Conservation (phyloP, 2,113 vertebrate genomes). For the Corythoichthys haematopterus region DNA sequence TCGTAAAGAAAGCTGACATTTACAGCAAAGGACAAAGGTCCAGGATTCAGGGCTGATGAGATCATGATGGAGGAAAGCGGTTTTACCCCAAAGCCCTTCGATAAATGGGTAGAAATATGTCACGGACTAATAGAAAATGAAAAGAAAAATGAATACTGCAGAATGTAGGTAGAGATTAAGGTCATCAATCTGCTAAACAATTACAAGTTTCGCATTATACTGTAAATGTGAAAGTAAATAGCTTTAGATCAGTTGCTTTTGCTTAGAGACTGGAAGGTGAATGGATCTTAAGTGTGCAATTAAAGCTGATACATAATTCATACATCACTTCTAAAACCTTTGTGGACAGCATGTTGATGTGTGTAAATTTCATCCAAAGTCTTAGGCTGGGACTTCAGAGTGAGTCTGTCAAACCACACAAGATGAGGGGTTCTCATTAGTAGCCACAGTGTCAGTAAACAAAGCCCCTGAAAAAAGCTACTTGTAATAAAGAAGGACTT, state of each 20-base stretch:
- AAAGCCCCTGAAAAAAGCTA: slow-evolving; percentile 14
- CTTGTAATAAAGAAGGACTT: slow-evolving; percentile 7
- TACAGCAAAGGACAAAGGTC: slow-evolving; percentile 67
- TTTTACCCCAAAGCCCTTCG: slow-evolving; percentile 15
- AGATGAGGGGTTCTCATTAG: slow-evolving; percentile 59
- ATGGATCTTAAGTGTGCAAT: slow-evolving; percentile 21
- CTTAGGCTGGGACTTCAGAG: slow-evolving; percentile 49
- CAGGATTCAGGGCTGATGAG: slow-evolving; percentile 61
- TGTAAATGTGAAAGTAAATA: background rate
- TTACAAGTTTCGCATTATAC: slow-evolving; percentile 1
- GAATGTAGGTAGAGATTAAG: slow-evolving; percentile 3
- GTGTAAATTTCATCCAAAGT: slow-evolving; percentile 68
- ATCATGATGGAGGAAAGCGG: slow-evolving; percentile 63
- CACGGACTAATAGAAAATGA: slow-evolving; percentile 10
- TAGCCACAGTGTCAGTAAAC: slow-evolving; percentile 48
- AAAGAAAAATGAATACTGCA: slow-evolving; percentile 24
- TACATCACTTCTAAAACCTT: slow-evolving; percentile 28
- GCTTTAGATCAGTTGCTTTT: slow-evolving; percentile 1
- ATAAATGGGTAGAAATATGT: slow-evolving; percentile 18
- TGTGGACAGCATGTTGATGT: slow-evolving; percentile 50
- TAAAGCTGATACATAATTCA: slow-evolving; percentile 46
- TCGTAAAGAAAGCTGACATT: slow-evolving; percentile 74
- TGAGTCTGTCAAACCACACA: slow-evolving; percentile 52
- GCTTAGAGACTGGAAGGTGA: background rate
- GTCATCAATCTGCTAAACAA: slow-evolving; percentile 8